Evolutionary conservation across 2,113 vertebrate genomes (phyloP).

Genomic region (Grallaria varia): DNA sequence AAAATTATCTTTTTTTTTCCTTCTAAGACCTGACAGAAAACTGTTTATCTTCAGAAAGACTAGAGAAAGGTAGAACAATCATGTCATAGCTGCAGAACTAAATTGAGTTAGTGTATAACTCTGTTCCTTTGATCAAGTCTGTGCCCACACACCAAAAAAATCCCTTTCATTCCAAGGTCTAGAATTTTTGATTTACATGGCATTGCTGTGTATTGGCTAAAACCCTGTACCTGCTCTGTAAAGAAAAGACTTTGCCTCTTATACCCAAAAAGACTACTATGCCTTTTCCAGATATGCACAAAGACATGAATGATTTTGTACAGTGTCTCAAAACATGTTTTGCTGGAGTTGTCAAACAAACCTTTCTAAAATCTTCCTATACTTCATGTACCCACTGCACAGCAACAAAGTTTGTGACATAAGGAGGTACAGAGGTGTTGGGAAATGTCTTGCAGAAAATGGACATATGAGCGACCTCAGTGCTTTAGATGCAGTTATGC

Average conservation of each 20-base stretch:
- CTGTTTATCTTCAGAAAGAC: background rate
- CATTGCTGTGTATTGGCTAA: background rate
- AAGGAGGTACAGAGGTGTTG: background rate
- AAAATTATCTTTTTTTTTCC: background rate
- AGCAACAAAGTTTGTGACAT: background rate
- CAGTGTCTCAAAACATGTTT: background rate
- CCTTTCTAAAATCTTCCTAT: background rate
- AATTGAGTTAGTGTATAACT: background rate
- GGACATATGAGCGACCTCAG: no score
- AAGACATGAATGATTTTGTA: background rate
- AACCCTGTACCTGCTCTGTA: background rate
- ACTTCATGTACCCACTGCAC: background rate
- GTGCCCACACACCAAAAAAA: background rate
- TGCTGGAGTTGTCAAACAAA: background rate
- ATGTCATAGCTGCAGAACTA: background rate
- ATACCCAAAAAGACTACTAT: background rate
- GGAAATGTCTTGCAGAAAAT: no score
- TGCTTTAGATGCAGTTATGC: no score
- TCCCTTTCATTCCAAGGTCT: background rate
- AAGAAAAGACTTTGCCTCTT: background rate
- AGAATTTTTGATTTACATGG: background rate
- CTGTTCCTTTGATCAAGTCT: background rate
- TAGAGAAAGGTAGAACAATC: background rate
- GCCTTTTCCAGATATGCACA: background rate
- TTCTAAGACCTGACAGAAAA: background rate